Base-by-base conservation (phyloP, 2,797 vertebrate species). In the Phataginus tricuspis region DNA sequence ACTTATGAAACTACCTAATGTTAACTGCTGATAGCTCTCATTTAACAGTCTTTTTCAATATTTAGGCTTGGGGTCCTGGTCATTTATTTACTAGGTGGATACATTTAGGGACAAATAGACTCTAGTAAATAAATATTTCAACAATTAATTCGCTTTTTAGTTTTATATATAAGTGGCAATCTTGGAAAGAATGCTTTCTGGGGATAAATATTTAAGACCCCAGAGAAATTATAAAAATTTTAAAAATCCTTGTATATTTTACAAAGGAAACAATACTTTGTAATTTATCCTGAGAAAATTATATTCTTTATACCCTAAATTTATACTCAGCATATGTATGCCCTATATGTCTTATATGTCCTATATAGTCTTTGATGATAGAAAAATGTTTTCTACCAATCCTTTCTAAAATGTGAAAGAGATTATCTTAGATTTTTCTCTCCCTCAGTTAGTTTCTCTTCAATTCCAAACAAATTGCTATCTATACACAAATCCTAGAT, bases 211-310 rank as follows among this genome's bases (percentile, higher is more conserved):
- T 23, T 86, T 61, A 94, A 96, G 71, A 96, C 18, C 37, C 31
- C 69, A 89, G 66, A 87, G 92, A 92, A 96, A 93, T 86, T 68
- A 68, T 55, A 85, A 95, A 77, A 63, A 87, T 71, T 71, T 55
- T 25, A 4, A 53, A 92, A 95, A 93, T 86, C 34, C 80, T 79
- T n/a, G 37, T n/a, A n/a, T n/a, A n/a, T n/a, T n/a, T n/a, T n/a
- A n/a, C n/a, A n/a, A n/a, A n/a, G 88, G 72, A 64, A 94, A 94
- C 53, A 93, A 77, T 78, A 7, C 25, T 63, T 86, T 93, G 9
- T 57, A 95, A 92, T 92, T 91, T 93, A 91, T 86, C 84, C 66
- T 89, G 90, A 95, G 86, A 97, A 96, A 97, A 96, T 66, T 72
- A 94, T 93, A 89, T 19, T 89, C 49, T 97, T 78, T 89, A 25